Percentiles rank a stretch among this genome's conserved stretches.
These are phyloP conservation scores for Asobara japonica DNA, from an alignment of 1,140 invertebrate species.

Conservation along the genomic window DNA sequence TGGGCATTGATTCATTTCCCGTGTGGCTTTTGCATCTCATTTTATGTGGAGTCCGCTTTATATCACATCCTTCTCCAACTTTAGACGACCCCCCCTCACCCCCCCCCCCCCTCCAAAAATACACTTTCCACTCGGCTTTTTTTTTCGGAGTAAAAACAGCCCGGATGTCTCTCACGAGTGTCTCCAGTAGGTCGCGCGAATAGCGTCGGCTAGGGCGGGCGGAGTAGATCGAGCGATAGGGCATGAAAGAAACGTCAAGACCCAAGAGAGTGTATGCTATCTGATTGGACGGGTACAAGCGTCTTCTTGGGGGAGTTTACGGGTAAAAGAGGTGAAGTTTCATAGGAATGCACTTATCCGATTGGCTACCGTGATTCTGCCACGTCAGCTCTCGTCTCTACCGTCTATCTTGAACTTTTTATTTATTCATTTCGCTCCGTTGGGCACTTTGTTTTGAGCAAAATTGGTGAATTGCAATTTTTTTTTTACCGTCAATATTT, in stretches of 20 bases:
- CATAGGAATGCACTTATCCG: constrained; percentile 65
- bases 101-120: too few species aligned
- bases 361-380: constrained; percentile 62
- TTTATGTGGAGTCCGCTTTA: constrained; percentile 39
- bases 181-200: constrained; percentile 18
- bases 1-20: constrained; percentile 59
- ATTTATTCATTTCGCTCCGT: not conserved
- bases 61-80: constrained; percentile 3
- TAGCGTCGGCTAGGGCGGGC: constrained; percentile 16
- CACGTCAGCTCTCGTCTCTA: constrained; percentile 57
- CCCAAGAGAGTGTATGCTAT: constrained; percentile 48
- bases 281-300: constrained; percentile 60
- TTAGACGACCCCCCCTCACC: too few species aligned
- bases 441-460: not conserved
- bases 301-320: constrained; percentile 16
- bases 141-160: constrained; percentile 12
- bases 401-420: constrained; percentile 11
- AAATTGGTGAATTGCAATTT: not conserved
- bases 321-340: constrained; percentile 35
- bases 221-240: constrained; percentile 58
- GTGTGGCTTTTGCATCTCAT: constrained; percentile 49
- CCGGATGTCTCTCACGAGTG: constrained; percentile 19
- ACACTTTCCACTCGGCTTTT: not conserved
- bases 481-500: too few species aligned
- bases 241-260: constrained; percentile 64